Base-by-base conservation (phyloP, 2,888 invertebrate species). In the Tetrapedia diversipes region DNA sequence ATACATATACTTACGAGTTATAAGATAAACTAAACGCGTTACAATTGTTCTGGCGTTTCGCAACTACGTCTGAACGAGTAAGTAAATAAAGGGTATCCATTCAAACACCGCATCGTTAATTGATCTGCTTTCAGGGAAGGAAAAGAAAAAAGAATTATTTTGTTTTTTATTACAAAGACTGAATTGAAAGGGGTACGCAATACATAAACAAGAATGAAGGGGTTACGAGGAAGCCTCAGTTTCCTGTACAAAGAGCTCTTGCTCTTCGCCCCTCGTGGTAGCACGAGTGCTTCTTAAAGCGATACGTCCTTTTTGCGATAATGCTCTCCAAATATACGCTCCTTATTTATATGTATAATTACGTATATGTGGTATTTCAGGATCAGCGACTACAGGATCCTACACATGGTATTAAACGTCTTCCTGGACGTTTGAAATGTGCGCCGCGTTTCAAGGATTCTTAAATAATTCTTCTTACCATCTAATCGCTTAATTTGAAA, bases 341-440 rank as follows among this genome's bases (percentile, higher is more conserved):
- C 29, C 32, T 54, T 47, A 49, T 32, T 60, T 65, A 54, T 73
- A 51, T 45, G 22, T 34, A 60, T 68, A 77, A 67, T 79, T 77
- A 78, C 73, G 79, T 79, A 73, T 73, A 61, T 47, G n/a, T 53
- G 75, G 75, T 75, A 67, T 24, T 47, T 51, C 24, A 51, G 67
- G 60, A 64, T 56, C 51, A 19, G 24, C 45, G 43, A 45, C 34
- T 56, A 39, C 34, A 59, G 27, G 39, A 68, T 71, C 41, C 54
- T 32, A 22, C 67, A 39, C 51, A 22, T 53, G 59, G 63, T 78
- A 61, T 65, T 56, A 34, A 60, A 70, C 61, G 77, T 77, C 77
- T 54, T 77, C 57, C 61, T 59, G 57, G 49, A 61, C 76, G 59
- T 39, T 76, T 16, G 22, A 41, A 47, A 51, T 27, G 45, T 29